phyloP scores from a whole-genome alignment of 1,140 invertebrate species.

The Steinernema feltiae region DNA sequence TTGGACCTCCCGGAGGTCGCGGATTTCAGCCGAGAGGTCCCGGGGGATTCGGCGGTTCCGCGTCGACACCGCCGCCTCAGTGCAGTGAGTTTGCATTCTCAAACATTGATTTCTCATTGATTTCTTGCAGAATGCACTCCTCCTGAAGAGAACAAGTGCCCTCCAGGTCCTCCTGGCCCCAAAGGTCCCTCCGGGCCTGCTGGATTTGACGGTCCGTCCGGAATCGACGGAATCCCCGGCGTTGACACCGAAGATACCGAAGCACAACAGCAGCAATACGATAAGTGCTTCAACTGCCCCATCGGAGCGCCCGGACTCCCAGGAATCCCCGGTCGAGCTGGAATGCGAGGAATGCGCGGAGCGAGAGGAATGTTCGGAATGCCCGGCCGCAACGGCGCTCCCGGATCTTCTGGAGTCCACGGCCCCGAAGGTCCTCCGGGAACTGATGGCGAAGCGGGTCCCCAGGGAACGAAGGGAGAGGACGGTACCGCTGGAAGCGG shows the following conservation, averaged over 20 bases:
- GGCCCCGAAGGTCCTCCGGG: constrained; percentile 12
- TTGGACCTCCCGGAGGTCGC: not conserved
- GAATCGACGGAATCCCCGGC: not conserved
- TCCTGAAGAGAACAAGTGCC: not conserved
- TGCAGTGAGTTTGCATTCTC: not conserved
- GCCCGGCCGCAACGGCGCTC: constrained; percentile 39
- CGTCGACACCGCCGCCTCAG: not conserved
- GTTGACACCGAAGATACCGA: not conserved
- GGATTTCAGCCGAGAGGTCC: not conserved
- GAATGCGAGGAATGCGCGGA: constrained; percentile 41
- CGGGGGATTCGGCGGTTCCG: not conserved
- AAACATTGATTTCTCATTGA: not conserved
- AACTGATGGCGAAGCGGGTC: not conserved
- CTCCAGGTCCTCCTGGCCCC: not conserved
- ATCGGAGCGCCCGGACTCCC: constrained; percentile 10
- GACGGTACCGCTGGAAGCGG: not conserved
- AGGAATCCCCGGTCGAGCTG: constrained; percentile 36
- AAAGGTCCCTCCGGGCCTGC: not conserved
- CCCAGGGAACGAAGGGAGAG: not conserved
- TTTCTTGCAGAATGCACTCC: not conserved
- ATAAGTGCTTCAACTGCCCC: not conserved
- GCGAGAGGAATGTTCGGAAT: constrained; percentile 33
- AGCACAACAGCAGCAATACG: not conserved
- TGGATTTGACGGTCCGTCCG: not conserved
- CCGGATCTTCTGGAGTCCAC: constrained; percentile 31